These are phyloP conservation scores for Oenanthe melanoleuca DNA, from an alignment of 2,113 vertebrate genomes.

Conservation along the genomic window DNA sequence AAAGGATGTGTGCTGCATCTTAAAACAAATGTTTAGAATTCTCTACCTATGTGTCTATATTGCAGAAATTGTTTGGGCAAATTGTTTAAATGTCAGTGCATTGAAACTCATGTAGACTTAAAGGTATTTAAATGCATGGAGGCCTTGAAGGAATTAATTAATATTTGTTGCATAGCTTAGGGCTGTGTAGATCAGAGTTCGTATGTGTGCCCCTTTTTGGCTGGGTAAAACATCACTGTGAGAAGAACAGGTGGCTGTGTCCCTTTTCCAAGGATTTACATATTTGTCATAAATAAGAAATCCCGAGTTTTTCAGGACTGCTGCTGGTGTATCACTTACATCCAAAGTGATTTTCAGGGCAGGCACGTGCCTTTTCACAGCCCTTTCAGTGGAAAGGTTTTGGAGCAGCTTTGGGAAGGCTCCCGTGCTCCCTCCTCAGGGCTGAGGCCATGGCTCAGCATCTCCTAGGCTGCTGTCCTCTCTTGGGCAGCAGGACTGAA, in stretches of 20 bases:
- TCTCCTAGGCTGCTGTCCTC: neutral
- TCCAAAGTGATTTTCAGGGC: neutral
- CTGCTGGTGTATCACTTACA: neutral
- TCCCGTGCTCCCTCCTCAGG: neutral
- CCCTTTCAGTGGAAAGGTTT: neutral
- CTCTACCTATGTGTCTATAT: neutral
- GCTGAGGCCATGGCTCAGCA: rapidly evolving
- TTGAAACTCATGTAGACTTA: neutral
- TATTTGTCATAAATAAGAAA: neutral
- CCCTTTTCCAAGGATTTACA: neutral
- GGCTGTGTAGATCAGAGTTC: neutral
- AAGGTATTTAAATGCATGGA: slow-evolving; percentile 14
- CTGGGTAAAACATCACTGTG: neutral
- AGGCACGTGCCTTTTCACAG: neutral
- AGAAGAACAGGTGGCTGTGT: neutral
- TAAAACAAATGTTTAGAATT: neutral
- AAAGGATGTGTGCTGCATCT: neutral
- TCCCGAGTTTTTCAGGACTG: neutral
- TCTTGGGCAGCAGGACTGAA: neutral
- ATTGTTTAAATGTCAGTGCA: neutral
- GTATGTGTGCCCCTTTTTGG: neutral
- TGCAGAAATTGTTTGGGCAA: neutral
- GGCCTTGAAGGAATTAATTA: neutral
- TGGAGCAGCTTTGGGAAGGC: neutral
- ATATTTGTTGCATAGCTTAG: slow-evolving; percentile 5